Conservation (phyloP, 2,888 invertebrate species). For the Ornithoptera priamus region DNA sequence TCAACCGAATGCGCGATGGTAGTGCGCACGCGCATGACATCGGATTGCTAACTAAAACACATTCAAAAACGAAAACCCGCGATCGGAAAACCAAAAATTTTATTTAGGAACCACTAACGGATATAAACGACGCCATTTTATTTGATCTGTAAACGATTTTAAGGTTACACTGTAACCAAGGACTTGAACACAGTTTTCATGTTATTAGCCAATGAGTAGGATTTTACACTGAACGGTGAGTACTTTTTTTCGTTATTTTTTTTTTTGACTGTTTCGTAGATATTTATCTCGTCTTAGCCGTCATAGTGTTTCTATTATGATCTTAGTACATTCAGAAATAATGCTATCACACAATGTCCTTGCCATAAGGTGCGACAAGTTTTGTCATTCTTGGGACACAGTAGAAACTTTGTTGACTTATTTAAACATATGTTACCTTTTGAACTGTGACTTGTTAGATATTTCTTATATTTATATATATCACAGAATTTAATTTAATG, state of each 20-base stretch:
- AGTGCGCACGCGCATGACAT: constrained; percentile 35
- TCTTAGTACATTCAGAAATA: constrained; percentile 5
- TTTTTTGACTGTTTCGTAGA: constrained; percentile 9
- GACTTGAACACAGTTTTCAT: constrained; percentile 22
- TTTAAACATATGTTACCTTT: constrained; percentile 10
- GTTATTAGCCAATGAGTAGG: constrained; percentile 26
- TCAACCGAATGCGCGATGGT: constrained; percentile 38
- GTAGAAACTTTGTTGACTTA: constrained; percentile 1
- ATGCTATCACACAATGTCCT: constrained; percentile 27
- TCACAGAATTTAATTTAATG: neutral
- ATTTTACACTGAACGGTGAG: constrained; percentile 26
- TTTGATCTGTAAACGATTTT: constrained; percentile 51
- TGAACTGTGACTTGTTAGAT: constrained; percentile 7
- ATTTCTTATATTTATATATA: neutral
- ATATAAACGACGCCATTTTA: constrained; percentile 39
- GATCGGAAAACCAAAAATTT: constrained; percentile 33
- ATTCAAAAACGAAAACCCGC: constrained; percentile 32
- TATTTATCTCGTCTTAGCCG: constrained; percentile 1
- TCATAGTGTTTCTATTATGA: constrained; percentile 14
- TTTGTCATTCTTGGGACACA: constrained; percentile 13
- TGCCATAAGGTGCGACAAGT: constrained; percentile 13
- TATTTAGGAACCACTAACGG: neutral
- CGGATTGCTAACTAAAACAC: constrained; percentile 31
- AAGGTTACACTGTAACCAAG: constrained; percentile 20
- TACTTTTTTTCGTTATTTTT: constrained; percentile 5